Evolutionary conservation across 2,113 vertebrate species (phyloP), one percentile per base, ranked within the genome.

Genomic region (Sialia sialis): DNA sequence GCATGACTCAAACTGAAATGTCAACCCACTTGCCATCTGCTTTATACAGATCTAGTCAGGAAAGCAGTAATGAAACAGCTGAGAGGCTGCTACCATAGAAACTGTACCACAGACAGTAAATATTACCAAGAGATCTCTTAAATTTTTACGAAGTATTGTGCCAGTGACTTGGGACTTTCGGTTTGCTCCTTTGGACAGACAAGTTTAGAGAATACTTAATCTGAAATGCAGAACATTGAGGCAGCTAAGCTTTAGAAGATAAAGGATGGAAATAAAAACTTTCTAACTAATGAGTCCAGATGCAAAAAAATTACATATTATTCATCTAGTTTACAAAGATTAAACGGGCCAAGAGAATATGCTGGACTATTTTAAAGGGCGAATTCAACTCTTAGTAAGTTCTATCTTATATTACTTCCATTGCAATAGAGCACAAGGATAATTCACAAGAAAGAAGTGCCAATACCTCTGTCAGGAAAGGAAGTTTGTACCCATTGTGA

Each of bases 1-100:
- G 84, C 90, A 90, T 79, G 74, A 96, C 84, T 97, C 95, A 96
- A 95, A 95, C 85, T 87, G 93, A 98, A 97, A 98, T 94, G 87
- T 96, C 97, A 97, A 93, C 93, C 76, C 86, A 93, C 90, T 96
- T 97, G 91, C 87, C 96, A 94, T 94, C 82, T 88, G 93, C 56
- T 90, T 95, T 84, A 30, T 85, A 80, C 44, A 62, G 72, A 90
- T 63, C 90, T 69, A 88, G 79, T 59, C 80, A 59, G 79, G 74
- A 92, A 96, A 95, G 58, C 49, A 87, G 91, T 60, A 84, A 49
- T 48, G 49, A 85, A 95, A 90, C 25, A 88, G 49, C 48, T 25
- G 29, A 94, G 89, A 83, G 70, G 69, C 49, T 82, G 77, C 84
- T 93, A 9, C 92, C 63, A 54, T 94, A 83, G 84, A 94, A 97